Conservation (phyloP, 2,888 invertebrate genomes). For the Oligia fasciuncula region DNA sequence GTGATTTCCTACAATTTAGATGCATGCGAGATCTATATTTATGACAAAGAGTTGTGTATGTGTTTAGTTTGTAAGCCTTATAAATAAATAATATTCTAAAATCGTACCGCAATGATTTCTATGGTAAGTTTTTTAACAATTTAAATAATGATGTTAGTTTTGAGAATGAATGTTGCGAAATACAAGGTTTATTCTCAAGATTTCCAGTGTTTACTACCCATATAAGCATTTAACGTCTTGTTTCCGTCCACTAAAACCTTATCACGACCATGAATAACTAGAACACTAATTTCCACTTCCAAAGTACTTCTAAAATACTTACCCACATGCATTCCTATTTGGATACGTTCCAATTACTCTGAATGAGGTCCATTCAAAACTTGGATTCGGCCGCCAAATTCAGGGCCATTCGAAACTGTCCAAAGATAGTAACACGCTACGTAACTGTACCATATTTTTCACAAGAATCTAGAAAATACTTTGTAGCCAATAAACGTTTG, state of each 20-base stretch:
- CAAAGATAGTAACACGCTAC: conserved; percentile 43
- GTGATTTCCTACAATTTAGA: too few relatives aligned
- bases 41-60: too few relatives aligned
- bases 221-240: conserved; percentile 5
- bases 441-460: conserved; percentile 51
- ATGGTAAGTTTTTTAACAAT: too few relatives aligned
- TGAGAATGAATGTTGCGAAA: too few relatives aligned
- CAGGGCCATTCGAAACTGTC: conserved; percentile 40
- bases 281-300: conserved; percentile 35
- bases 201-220: not conserved
- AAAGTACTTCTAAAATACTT: conserved; percentile 54
- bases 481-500: conserved; percentile 39
- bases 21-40: too few relatives aligned
- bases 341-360: conserved; percentile 61
- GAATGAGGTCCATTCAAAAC: conserved; percentile 59
- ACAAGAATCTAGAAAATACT: conserved; percentile 46
- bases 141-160: too few relatives aligned
- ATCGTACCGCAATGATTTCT: too few relatives aligned
- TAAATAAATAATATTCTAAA: too few relatives aligned
- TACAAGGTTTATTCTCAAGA: not conserved
- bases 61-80: too few relatives aligned
- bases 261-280: conserved; percentile 47
- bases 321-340: conserved; percentile 59
- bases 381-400: conserved; percentile 50
- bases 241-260: conserved; percentile 28